Evolutionary conservation across 2,113 vertebrate genomes (phyloP), one percentile per base, ranked within the genome.

Genomic region (Caranx ignobilis): DNA sequence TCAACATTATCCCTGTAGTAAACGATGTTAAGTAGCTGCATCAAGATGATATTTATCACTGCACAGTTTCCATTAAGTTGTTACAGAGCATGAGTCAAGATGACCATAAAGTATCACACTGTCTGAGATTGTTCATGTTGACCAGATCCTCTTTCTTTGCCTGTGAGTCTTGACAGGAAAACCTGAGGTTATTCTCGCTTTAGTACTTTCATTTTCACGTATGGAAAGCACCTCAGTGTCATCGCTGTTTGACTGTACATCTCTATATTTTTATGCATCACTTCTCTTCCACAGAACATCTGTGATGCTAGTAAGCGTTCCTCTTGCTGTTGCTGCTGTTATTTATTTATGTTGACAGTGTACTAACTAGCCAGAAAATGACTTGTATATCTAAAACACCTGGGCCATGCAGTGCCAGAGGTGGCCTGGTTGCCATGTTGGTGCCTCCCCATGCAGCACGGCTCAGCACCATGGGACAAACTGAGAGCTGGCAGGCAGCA

Each of bases 401-500:
- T 21, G 50, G n/a, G 60, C 15, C 8, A 4, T 21, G 47, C 65
- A 48, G 56, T 55, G 50, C 47, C 26, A 26, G 56, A 50, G 59
- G 39, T 37, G 54, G 64, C 15, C 6, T 11, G 57, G 61, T 69
- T 74, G 45, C 61, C 43, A 35, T 48, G 63, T 62, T 56, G 52
- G 57, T 47, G 26, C 26, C 26, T 26, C 26, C 45, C 57, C 11
- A 18, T 21, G 48, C 74, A 81, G 81, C 43, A 68, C 1, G 41
- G 32, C 62, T 66, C 52, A 26, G 26, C 68, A 67, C 60, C 78
- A 32, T 71, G 75, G 54, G 84, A 77, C 84, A 75, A 21, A 76
- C 32, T 5, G 35, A 55, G 79, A 70, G 77, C 74, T 72, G 88
- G 78, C 87, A 81, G 50, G 81, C 61, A 72, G 74, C 65, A 18